Conservation (phyloP, 2,888 invertebrate genomes). For the Habroteleia sp. region DNA sequence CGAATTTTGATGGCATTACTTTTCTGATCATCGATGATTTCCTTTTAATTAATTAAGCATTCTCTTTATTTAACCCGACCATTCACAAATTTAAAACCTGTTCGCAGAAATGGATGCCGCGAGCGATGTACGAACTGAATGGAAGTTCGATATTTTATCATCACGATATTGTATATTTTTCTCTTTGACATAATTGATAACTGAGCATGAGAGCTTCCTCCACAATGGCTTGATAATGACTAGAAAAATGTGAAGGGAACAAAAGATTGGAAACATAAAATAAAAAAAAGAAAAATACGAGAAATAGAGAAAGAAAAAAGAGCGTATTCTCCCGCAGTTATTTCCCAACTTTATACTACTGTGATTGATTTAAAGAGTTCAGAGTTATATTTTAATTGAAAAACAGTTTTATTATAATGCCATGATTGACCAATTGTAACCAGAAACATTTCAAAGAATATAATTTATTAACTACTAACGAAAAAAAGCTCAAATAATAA, state of each 20-base stretch:
- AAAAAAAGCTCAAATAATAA: too few relatives aligned
- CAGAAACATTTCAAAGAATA: too few relatives aligned
- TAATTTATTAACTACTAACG: too few relatives aligned
- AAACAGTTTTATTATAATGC: slow-evolving; percentile 2
- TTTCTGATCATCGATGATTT: slow-evolving; percentile 8
- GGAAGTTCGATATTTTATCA: slow-evolving; percentile 58
- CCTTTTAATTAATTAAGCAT: slow-evolving; percentile 37
- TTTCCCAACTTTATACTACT: slow-evolving; percentile 26
- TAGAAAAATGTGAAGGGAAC: slow-evolving; percentile 58
- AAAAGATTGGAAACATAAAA: slow-evolving; percentile 54
- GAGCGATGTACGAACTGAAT: slow-evolving; percentile 27
- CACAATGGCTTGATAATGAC: slow-evolving; percentile 57
- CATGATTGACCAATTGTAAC: too few relatives aligned
- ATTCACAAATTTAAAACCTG: slow-evolving; percentile 48
- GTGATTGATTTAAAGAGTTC: slow-evolving; percentile 19
- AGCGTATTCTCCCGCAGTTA: slow-evolving; percentile 18
- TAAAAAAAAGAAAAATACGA: slow-evolving; percentile 20
- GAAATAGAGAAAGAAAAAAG: slow-evolving; percentile 12
- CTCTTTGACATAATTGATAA: slow-evolving; percentile 60
- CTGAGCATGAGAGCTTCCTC: slow-evolving; percentile 57
- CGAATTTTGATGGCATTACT: not conserved
- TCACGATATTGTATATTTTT: slow-evolving; percentile 58
- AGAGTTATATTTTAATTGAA: slow-evolving; percentile 13
- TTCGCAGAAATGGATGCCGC: slow-evolving; percentile 41
- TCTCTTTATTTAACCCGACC: slow-evolving; percentile 16